Percentiles rank a stretch among this genome's conserved stretches.
phyloP scores from a whole-genome alignment of 53 echinoderm and acorn worm genomes.

The Luidia sarsii region DNA sequence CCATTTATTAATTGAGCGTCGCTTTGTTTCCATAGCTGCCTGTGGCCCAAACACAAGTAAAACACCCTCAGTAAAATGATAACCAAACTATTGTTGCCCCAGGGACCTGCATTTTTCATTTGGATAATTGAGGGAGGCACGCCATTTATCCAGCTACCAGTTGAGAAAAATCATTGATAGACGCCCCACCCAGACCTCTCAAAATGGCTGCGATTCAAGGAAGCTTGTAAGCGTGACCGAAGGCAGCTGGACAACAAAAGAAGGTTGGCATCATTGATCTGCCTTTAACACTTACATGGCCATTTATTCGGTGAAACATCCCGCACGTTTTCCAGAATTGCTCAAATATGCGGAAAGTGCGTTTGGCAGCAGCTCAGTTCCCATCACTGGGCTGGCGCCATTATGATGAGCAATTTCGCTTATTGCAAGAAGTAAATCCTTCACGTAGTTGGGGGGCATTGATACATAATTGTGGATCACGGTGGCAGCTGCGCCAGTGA shows the following conservation, averaged over 20 bases:
- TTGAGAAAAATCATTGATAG: neutral
- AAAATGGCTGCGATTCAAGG: too few relatives aligned
- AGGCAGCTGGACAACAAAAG: too few relatives aligned
- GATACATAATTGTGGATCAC: too few relatives aligned
- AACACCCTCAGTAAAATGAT: neutral
- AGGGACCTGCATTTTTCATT: neutral
- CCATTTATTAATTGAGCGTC: constrained; percentile 7
- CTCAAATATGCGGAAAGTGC: constrained; percentile 48
- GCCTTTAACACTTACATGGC: constrained; percentile 23
- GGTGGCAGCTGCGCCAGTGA: neutral
- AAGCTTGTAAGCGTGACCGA: too few relatives aligned
- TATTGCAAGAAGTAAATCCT: neutral
- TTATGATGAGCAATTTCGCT: constrained; percentile 46
- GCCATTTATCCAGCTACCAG: neutral
- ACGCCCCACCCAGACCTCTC: constrained; percentile 7
- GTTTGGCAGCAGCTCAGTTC: constrained; percentile 8
- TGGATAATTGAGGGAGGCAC: neutral
- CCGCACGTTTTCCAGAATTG: constrained; percentile 13
- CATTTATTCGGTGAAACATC: constrained; percentile 23
- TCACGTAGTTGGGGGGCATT: neutral
- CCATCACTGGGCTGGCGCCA: constrained; percentile 24
- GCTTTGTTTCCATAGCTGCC: neutral
- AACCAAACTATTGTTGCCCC: neutral
- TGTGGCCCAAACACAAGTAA: neutral
- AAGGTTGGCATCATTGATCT: too few relatives aligned